Conservation (phyloP, 2,888 invertebrate genomes). For the Eupsilia transversa region DNA sequence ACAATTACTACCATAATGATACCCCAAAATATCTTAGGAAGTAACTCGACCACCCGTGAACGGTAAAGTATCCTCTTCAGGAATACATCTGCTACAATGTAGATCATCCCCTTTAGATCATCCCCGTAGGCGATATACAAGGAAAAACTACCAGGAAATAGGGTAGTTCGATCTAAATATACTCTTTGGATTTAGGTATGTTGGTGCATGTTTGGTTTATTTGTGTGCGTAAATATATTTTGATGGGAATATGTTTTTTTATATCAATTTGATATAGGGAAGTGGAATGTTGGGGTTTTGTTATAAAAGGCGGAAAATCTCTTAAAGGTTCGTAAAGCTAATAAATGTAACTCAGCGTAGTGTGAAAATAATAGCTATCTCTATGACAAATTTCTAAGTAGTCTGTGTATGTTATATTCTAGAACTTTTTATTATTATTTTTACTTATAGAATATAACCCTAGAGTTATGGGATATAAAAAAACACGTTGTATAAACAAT, state of each 20-base stretch:
- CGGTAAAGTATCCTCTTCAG: slow-evolving; percentile 30
- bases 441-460: no score
- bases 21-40: slow-evolving; percentile 1
- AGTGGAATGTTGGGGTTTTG: neutral
- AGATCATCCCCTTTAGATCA: slow-evolving; percentile 70
- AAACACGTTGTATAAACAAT: no score
- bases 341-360: neutral
- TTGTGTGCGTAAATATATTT: slow-evolving; percentile 35
- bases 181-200: slow-evolving; percentile 37
- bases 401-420: no score
- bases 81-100: slow-evolving; percentile 60
- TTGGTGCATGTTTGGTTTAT: slow-evolving; percentile 32
- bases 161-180: slow-evolving; percentile 61
- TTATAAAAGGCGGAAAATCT: neutral
- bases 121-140: slow-evolving; percentile 58
- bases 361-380: neutral
- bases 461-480: no score
- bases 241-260: slow-evolving; percentile 23
- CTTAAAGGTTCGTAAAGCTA: neutral
- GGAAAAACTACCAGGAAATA: slow-evolving; percentile 61
- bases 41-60: slow-evolving; percentile 5
- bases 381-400: neutral
- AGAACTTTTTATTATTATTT: no score
- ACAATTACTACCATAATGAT: neutral
- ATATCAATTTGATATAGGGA: slow-evolving; percentile 19